Evolutionary conservation across 2,113 vertebrate genomes (phyloP), one percentile per base, ranked within the genome.

Genomic region (Zosterops japonicus): DNA sequence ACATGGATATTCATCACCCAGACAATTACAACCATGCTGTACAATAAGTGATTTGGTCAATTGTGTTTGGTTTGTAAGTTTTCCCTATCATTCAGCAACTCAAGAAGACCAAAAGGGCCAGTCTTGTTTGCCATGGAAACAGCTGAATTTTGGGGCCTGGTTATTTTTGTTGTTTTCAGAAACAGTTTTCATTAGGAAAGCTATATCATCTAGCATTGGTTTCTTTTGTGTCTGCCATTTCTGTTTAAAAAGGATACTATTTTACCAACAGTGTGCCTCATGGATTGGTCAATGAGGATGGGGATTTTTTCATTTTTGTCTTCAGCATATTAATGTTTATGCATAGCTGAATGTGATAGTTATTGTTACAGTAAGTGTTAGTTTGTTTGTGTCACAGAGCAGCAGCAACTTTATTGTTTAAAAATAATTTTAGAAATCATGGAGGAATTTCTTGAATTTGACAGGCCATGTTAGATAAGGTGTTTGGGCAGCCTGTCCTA

Each of bases 231-330:
- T 92, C 65, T 96, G 81, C 36, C 33, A 63, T 69, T 97, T 90
- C 46, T 70, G 36, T 95, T 94, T 49, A 63, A 67, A 88, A 88
- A 80, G 61, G 36, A 79, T 93, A 83, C 42, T 49, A 41, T 96
- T 94, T 97, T 96, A 89, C 82, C 85, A 91, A 95, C 86, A 91
- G 87, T 46, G 87, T 97, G 94, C 95, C 96, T 97, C 97, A 64
- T 80, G 44, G 76, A 49, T 55, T 50, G 64, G 93, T 96, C 77
- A 59, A 35, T 92, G 92, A 86, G 74, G 76, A 83, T 88, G 49
- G 87, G 95, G 64, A 75, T 74, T 94, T 94, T 77, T 96, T 80
- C 5, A 23, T 47, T 88, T 53, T 77, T 85, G 27, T 93, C 78
- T 96, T 93, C 47, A 82, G 18, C 23, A 57, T 85, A 60, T 71